A percentile compares a stretch with the other conserved stretches of the same genome.
Evolutionary conservation across 1,140 invertebrate species (phyloP).

Genomic region (Panagrolaimus sp.): DNA sequence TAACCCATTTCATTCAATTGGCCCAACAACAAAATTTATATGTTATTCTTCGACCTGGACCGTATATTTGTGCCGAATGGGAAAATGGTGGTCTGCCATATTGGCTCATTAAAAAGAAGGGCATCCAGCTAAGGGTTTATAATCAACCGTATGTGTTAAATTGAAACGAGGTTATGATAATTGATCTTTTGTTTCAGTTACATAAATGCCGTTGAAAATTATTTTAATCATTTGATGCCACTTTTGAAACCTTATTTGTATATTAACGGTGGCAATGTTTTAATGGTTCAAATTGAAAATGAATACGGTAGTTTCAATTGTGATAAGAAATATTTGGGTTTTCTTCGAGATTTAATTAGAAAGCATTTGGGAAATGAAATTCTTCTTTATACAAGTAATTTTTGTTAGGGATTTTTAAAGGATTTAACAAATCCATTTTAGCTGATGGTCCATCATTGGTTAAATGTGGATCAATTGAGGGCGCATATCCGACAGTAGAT

Average conservation of each 20-base stretch:
- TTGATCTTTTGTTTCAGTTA: conserved; percentile 23
- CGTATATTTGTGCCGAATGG: conserved; percentile 84
- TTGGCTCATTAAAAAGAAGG: conserved; percentile 41
- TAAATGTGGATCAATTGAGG: conserved; percentile 36
- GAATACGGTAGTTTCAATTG: conserved; percentile 81
- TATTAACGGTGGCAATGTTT: conserved; percentile 61
- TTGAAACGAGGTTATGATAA: neutral
- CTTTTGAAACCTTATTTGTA: conserved; percentile 32
- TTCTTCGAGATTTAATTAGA: conserved; percentile 47
- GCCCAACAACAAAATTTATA: conserved; percentile 75
- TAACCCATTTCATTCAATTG: conserved; percentile 65
- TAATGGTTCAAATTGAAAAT: conserved; percentile 74
- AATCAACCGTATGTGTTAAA: conserved; percentile 22
- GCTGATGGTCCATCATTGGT: conserved; percentile 46
- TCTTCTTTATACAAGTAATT: conserved; percentile 35
- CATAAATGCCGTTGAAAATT: conserved; percentile 21
- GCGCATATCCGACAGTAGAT: conserved; percentile 41
- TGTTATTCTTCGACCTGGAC: conserved; percentile 78
- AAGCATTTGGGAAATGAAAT: conserved; percentile 54
- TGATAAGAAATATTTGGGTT: conserved; percentile 68
- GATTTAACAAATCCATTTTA: too few species aligned
- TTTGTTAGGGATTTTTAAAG: too few species aligned
- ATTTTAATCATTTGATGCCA: conserved; percentile 30
- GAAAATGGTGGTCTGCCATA: conserved; percentile 67
- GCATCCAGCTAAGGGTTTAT: conserved; percentile 27